Evolutionary conservation across 2,797 vertebrate genomes (phyloP).

Genomic region (Thamnophis elegans): DNA sequence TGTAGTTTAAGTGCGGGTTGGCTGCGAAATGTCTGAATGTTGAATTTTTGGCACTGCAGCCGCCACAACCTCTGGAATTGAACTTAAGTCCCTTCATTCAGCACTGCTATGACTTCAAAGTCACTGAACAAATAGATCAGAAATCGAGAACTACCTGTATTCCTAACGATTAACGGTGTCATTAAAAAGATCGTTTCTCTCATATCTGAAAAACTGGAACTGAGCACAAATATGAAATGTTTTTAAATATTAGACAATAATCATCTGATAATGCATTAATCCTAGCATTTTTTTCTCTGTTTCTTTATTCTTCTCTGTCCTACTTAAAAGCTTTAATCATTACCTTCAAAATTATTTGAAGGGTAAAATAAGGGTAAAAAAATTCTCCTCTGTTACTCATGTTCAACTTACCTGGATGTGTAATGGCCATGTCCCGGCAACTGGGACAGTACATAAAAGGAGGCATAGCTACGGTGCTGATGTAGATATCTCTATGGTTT

Average conservation of each 20-base stretch:
- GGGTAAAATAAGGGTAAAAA: not conserved
- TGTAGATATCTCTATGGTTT: conserved; percentile 92
- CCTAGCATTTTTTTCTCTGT: not conserved
- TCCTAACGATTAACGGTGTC: not conserved
- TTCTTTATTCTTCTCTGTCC: not conserved
- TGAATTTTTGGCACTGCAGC: not conserved
- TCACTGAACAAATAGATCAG: not conserved
- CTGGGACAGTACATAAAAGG: conserved; percentile 76
- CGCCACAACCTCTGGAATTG: not conserved
- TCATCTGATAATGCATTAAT: not conserved
- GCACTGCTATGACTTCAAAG: not conserved
- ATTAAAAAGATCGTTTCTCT: not conserved
- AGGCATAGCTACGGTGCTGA: conserved; percentile 87
- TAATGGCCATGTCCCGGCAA: conserved; percentile 75
- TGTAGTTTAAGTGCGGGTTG: not conserved
- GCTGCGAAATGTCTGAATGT: not conserved
- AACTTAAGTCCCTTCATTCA: not conserved
- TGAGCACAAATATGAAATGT: not conserved
- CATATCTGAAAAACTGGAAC: not conserved
- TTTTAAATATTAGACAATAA: not conserved
- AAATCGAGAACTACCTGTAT: not conserved
- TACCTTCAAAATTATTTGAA: not conserved
- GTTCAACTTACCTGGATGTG: conserved; percentile 75
- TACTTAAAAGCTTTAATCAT: not conserved
- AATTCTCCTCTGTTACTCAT: not conserved